phyloP scores from a whole-genome alignment of 2,113 vertebrate genomes.

The Scortum barcoo region DNA sequence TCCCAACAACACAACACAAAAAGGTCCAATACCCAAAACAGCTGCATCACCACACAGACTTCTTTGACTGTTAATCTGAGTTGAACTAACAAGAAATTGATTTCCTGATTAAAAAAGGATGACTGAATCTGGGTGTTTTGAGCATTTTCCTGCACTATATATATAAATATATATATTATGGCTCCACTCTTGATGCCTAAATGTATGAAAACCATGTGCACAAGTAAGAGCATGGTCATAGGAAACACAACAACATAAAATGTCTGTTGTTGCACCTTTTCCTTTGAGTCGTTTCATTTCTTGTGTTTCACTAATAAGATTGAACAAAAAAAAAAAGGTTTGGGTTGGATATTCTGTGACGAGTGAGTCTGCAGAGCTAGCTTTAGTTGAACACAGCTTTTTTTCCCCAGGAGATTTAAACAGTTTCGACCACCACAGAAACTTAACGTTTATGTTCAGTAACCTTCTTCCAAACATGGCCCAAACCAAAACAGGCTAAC shows the following conservation, averaged over 20 bases:
- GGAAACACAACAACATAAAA: conserved; percentile 1
- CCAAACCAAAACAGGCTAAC: conserved; percentile 79
- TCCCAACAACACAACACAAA: conserved; percentile 18
- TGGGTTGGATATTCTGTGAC: conserved; percentile 46
- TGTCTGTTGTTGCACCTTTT: conserved; percentile 14
- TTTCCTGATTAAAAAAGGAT: conserved; percentile 20
- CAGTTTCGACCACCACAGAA: conserved; percentile 7
- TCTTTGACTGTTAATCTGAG: conserved; percentile 13
- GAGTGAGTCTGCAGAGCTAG: conserved; percentile 57
- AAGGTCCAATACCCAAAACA: background rate
- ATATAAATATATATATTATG: conserved; percentile 3
- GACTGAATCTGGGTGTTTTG: conserved; percentile 47
- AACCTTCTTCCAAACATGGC: conserved; percentile 58
- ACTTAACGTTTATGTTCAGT: conserved; percentile 41
- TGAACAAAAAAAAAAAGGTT: conserved; percentile 36
- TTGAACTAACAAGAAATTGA: conserved; percentile 32
- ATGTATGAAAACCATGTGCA: conserved; percentile 14
- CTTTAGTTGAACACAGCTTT: conserved; percentile 34
- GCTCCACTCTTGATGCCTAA: conserved; percentile 20
- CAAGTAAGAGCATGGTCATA: background rate
- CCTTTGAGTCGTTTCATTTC: conserved; percentile 13
- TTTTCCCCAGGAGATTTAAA: conserved; percentile 34
- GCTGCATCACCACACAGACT: background rate
- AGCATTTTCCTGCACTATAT: conserved; percentile 57
- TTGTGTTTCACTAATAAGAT: conserved; percentile 17